Conservation (phyloP, 2,888 invertebrate species). For the Rambutsinella grinnellia region DNA sequence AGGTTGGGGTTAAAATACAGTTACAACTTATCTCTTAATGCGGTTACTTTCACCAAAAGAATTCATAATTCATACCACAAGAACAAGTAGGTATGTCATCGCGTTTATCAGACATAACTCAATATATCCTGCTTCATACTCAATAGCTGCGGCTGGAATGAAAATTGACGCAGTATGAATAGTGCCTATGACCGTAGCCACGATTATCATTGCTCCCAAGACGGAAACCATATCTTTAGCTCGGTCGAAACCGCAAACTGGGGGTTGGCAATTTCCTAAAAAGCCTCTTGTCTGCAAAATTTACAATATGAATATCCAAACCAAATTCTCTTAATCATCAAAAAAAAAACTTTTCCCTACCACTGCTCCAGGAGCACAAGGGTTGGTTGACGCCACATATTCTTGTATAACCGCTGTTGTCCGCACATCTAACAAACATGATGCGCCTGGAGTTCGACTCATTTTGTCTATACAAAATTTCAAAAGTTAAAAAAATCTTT, state of each 20-base stretch:
- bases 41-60: too few relatives aligned
- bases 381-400: conserved; percentile 6
- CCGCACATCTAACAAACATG: conserved; percentile 16
- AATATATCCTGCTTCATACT: conserved; percentile 52
- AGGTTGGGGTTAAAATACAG: neutral
- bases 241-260: conserved; percentile 45
- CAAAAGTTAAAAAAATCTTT: too few relatives aligned
- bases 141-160: conserved; percentile 28
- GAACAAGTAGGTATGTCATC: conserved; percentile 32
- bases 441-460: conserved; percentile 38
- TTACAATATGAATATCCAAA: neutral
- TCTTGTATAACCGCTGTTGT: conserved; percentile 20
- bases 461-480: conserved; percentile 2
- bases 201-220: conserved; percentile 30
- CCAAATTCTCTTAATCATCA: neutral
- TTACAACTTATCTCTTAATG: neutral
- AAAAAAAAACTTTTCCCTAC: neutral
- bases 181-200: conserved; percentile 42
- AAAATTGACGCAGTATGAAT: conserved; percentile 43
- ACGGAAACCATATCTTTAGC: conserved; percentile 32
- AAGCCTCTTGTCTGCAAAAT: conserved; percentile 10
- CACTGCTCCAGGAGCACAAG: conserved; percentile 23
- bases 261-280: conserved; percentile 16
- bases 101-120: conserved; percentile 42
- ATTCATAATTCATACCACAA: conserved; percentile 40